Evolutionary conservation across 30 jellyfish, hydroid and myxozoan species (phyloP).

Genomic region (Clytia hemisphaerica): DNA sequence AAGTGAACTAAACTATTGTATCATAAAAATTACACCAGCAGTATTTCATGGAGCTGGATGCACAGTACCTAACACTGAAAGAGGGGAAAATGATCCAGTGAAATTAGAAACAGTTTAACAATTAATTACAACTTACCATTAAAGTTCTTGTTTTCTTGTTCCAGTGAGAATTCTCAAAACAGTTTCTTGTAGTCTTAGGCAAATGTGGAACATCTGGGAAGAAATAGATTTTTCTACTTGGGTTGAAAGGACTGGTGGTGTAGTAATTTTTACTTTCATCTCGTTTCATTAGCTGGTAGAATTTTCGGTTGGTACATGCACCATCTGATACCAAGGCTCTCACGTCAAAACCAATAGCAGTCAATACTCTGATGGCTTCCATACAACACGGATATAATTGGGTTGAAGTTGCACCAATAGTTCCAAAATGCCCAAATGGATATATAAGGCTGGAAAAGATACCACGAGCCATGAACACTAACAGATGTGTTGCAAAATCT

Average conservation of each 20-base stretch:
- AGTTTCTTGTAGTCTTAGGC: background rate
- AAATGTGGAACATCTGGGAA: constrained; percentile 12
- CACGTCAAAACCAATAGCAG: constrained; percentile 8
- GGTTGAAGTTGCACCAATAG: background rate
- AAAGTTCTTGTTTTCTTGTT: constrained; percentile 5
- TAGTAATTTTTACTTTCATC: constrained; percentile 1
- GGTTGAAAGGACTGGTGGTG: background rate
- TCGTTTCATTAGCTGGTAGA: background rate
- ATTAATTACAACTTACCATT: constrained; percentile 7
- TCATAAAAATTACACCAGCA: too few species aligned
- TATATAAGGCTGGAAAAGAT: background rate
- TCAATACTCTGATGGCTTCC: constrained; percentile 6
- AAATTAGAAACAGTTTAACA: too few species aligned
- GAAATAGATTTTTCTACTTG: background rate
- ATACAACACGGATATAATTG: constrained; percentile 1
- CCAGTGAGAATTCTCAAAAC: constrained; percentile 5
- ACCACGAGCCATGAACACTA: constrained; percentile 3
- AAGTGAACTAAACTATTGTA: too few species aligned
- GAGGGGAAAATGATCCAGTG: too few species aligned
- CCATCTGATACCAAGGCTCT: constrained; percentile 13
- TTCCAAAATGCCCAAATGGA: constrained; percentile 1
- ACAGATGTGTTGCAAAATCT: background rate
- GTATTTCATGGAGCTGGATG: too few species aligned
- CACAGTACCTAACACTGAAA: too few species aligned
- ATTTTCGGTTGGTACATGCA: constrained; percentile 3